Base-by-base conservation (phyloP, 2,113 vertebrate genomes). In the Pheucticus melanocephalus region DNA sequence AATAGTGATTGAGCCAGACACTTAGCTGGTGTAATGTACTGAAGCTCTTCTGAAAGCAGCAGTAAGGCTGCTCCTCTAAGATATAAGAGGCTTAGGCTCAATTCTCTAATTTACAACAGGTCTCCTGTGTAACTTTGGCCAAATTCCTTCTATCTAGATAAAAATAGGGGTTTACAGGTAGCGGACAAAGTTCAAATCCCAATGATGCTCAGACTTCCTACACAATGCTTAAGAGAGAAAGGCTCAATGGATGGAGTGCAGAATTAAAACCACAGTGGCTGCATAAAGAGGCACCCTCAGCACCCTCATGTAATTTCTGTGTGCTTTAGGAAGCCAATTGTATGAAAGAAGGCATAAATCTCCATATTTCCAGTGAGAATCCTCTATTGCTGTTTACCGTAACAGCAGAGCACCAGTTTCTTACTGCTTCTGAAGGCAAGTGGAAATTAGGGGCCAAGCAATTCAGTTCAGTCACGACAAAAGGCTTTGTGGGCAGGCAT, bases 31-130 rank as follows among this genome's bases (percentile, higher is more conserved):
- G 71, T 94, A 80, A 94, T 66, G 42, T 83, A 80, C 87, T 88
- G 88, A 90, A 86, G 82, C 87, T 86, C 73, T 80, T 59, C 91
- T 85, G 90, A 94, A 95, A 91, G 71, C 59, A 86, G 83, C 68
- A 81, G 59, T 45, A 60, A 82, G 94, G 57, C 81, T 92, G 66
- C 73, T 87, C 6, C 78, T 69, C 78, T 61, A 57, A 76, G 54
- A 90, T 77, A 17, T 59, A 80, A 94, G 92, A 95, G 64, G 88
- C 93, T 94, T 90, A 90, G 66, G 78, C 71, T 95, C 85, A 80
- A 33, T 95, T 96, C 79, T 40, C 63, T 86, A 64, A 91, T 80
- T 95, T 90, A 61, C 33, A 20, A 54, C 59, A 69, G 50, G 63
- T 80, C 71, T 94, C 66, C 81, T 35, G 21, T 77, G 79, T 85